Base-by-base conservation (phyloP, 64 coral and sea anemone genomes). In the Dendrophyllia cribrosa region DNA sequence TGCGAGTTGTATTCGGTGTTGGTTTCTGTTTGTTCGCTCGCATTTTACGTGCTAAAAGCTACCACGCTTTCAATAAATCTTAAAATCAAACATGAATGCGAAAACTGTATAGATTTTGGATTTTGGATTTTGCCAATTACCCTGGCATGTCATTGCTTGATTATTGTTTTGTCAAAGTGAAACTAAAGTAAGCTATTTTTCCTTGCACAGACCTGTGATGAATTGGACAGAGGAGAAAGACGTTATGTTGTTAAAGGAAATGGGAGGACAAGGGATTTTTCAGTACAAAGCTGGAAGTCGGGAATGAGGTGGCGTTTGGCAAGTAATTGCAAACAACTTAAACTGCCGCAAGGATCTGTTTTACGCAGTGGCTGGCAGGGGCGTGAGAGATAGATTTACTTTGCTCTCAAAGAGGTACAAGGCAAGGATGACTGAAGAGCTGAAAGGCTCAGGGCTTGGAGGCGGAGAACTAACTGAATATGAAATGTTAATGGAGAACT, bases 341-440 rank as follows among this genome's bases (percentile, higher is more conserved):
- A 92, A 86, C 63, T 49, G 50, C 16, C 70, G 86, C 60, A 73
- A 85, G 9, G 77, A 51, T 85, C 70, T 92, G 51, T 72, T 58
- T 56, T 61, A 8, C 67, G 60, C 8, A 7, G 7, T 92, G 43
- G 86, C 82, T 66, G 17, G 55, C 17, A 76, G 72, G 60, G 90
- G 81, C 19, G 91, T 70, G 21, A 61, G 81, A 75, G 90, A 92
- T 47, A 84, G 90, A 58, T 86, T 86, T 76, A 92, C 81, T 43
- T 53, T 77, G 34, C 74, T 92, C 46, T 92, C 69, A 64, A 92
- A 70, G 58, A 74, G 90, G 17, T 72, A 86, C 55, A 92, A 86
- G 86, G 70, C 90, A 43, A 86, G 85, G 59, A 86, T 46, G 55
- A 24, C 13, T 13, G 76, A 75, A 61, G 79, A 86, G 66, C 45